Percentiles rank a stretch among this genome's conserved stretches.
phyloP scores from a whole-genome alignment of 2,113 vertebrate genomes.

The Rhea americana region DNA sequence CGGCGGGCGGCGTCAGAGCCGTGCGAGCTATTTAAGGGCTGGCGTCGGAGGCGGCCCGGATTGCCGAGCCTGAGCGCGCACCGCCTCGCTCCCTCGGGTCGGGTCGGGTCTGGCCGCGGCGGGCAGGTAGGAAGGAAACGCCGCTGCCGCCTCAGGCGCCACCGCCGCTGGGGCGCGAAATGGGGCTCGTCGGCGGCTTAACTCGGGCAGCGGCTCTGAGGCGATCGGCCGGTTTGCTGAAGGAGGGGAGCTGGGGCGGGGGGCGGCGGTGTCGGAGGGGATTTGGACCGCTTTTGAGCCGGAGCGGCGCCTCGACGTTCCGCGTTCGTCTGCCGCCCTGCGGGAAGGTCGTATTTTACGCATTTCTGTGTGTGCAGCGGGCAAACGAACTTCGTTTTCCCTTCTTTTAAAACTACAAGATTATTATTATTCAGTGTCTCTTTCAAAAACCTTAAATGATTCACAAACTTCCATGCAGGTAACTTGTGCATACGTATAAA shows the following conservation, averaged over 20 bases:
- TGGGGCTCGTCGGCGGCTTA: fast-evolving
- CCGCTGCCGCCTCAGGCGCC: no score
- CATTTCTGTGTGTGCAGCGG: fast-evolving
- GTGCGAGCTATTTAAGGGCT: slow-evolving; percentile 79
- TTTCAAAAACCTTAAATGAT: fast-evolving
- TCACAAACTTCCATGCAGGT: fast-evolving
- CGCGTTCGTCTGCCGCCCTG: neutral
- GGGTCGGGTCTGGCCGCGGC: neutral
- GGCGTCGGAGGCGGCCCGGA: neutral
- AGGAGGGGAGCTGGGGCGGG: no score
- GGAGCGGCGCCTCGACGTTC: no score
- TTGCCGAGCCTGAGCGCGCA: neutral
- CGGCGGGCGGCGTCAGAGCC: slow-evolving; percentile 73
- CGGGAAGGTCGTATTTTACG: neutral
- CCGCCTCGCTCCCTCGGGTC: neutral
- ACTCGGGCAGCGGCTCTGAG: neutral
- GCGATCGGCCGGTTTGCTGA: neutral
- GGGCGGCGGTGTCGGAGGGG: neutral
- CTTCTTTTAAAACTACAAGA: neutral
- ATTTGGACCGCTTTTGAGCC: neutral
- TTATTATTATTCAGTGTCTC: fast-evolving
- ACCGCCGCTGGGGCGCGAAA: fast-evolving
- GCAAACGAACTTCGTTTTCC: neutral
- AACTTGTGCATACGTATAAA: neutral
- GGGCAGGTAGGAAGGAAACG: slow-evolving; percentile 11